Conservation (phyloP, 2,888 invertebrate genomes). For the Stegophylla sp. region DNA sequence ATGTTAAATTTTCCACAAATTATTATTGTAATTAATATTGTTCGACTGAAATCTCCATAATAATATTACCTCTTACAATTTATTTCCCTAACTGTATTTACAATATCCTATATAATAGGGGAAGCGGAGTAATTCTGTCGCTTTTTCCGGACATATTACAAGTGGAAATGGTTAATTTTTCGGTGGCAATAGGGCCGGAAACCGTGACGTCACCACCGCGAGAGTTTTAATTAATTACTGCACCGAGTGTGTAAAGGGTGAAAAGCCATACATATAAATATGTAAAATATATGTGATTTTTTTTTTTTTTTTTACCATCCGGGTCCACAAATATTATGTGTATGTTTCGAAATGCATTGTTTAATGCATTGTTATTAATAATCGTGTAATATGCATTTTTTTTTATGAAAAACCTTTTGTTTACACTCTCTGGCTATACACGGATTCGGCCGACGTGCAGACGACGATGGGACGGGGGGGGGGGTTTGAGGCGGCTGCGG, state of each 20-base stretch:
- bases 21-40: too few species aligned
- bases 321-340: constrained; percentile 37
- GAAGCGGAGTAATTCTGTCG: neutral
- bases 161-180: constrained; percentile 28
- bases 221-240: constrained; percentile 54
- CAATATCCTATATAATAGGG: too few species aligned
- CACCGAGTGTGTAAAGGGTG: constrained; percentile 32
- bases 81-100: too few species aligned
- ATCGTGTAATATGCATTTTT: constrained; percentile 26
- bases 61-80: too few species aligned
- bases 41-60: too few species aligned
- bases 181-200: constrained; percentile 7
- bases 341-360: constrained; percentile 43
- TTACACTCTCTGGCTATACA: constrained; percentile 52
- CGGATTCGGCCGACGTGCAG: constrained; percentile 7
- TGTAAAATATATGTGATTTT: neutral
- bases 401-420: constrained; percentile 50
- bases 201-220: constrained; percentile 31
- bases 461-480: neutral
- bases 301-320: constrained; percentile 6
- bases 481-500: too few species aligned
- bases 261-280: constrained; percentile 20
- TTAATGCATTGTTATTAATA: constrained; percentile 55
- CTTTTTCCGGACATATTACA: constrained; percentile 33
- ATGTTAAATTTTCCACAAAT: too few species aligned